phyloP scores from a whole-genome alignment of 2,888 invertebrate genomes.

The Macrosoma leucophasiata region DNA sequence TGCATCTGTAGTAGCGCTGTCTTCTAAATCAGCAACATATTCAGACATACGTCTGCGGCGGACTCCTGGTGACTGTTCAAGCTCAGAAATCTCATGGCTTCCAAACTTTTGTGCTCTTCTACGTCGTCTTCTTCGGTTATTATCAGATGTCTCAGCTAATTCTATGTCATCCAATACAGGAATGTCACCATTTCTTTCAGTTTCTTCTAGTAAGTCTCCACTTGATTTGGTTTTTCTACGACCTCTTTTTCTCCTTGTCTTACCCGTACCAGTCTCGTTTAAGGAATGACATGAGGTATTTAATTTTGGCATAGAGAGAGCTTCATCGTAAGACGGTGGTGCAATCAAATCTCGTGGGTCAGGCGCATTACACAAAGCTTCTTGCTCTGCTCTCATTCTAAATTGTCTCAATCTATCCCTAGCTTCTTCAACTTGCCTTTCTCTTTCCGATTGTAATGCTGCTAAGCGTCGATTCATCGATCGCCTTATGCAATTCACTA shows the following conservation, averaged over 20 bases:
- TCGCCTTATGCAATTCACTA: conserved; percentile 71
- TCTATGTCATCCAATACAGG: conserved; percentile 49
- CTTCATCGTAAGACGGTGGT: conserved; percentile 86
- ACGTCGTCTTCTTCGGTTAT: conserved; percentile 38
- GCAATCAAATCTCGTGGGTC: conserved; percentile 81
- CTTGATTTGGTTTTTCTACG: conserved; percentile 70
- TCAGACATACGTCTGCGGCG: conserved; percentile 55
- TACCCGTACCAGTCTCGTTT: conserved; percentile 60
- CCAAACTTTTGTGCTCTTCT: conserved; percentile 49
- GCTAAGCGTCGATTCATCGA: conserved; percentile 72
- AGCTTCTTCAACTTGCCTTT: conserved; percentile 74
- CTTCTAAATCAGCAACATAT: conserved; percentile 40
- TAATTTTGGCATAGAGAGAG: conserved; percentile 82
- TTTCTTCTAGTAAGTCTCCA: conserved; percentile 66
- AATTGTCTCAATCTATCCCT: conserved; percentile 73
- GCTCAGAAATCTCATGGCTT: conserved; percentile 63
- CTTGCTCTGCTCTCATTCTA: conserved; percentile 69
- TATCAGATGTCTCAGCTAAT: conserved; percentile 39
- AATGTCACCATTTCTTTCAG: conserved; percentile 57
- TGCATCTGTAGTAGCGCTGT: conserved; percentile 44
- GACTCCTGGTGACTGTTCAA: conserved; percentile 62
- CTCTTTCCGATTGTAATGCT: conserved; percentile 66
- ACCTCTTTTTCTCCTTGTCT: conserved; percentile 53
- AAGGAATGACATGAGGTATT: conserved; percentile 77
- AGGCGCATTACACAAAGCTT: conserved; percentile 76